Conservation (phyloP, 2,888 invertebrate species). For the Cactoblastis cactorum region DNA sequence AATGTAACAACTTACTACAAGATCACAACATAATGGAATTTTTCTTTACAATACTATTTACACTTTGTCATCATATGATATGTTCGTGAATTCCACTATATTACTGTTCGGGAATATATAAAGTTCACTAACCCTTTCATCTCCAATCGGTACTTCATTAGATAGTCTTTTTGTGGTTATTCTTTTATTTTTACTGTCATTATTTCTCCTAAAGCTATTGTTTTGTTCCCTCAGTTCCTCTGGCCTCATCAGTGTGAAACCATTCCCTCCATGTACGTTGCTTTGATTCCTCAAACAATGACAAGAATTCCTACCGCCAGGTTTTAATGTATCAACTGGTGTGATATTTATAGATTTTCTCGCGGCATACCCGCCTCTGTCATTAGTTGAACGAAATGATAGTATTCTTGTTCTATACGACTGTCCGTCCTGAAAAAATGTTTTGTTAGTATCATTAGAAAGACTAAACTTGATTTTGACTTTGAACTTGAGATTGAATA, state of each 20-base stretch:
- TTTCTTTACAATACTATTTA: constrained; percentile 36
- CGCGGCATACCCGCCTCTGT: constrained; percentile 54
- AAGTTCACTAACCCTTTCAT: constrained; percentile 65
- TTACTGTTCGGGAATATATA: constrained; percentile 72
- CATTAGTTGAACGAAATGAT: constrained; percentile 67
- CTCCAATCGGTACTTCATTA: constrained; percentile 49
- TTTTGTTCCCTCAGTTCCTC: constrained; percentile 40
- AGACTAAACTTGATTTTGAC: too few species aligned
- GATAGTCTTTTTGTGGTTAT: constrained; percentile 34
- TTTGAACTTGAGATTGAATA: too few species aligned
- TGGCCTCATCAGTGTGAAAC: constrained; percentile 41
- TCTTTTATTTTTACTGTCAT: constrained; percentile 35
- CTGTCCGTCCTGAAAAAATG: constrained; percentile 61
- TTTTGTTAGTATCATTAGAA: not conserved
- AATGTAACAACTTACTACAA: constrained; percentile 29
- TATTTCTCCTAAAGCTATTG: constrained; percentile 34
- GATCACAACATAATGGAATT: constrained; percentile 34
- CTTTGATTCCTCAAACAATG: constrained; percentile 49
- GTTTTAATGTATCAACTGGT: constrained; percentile 46
- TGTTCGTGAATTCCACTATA: constrained; percentile 69
- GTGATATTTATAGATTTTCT: constrained; percentile 58
- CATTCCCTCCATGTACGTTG: constrained; percentile 43
- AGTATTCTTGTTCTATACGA: constrained; percentile 66
- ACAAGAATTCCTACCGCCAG: constrained; percentile 48
- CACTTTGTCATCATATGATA: constrained; percentile 67